Evolutionary conservation across 2,888 invertebrate species (phyloP).

Genomic region (Germaria angustata): DNA sequence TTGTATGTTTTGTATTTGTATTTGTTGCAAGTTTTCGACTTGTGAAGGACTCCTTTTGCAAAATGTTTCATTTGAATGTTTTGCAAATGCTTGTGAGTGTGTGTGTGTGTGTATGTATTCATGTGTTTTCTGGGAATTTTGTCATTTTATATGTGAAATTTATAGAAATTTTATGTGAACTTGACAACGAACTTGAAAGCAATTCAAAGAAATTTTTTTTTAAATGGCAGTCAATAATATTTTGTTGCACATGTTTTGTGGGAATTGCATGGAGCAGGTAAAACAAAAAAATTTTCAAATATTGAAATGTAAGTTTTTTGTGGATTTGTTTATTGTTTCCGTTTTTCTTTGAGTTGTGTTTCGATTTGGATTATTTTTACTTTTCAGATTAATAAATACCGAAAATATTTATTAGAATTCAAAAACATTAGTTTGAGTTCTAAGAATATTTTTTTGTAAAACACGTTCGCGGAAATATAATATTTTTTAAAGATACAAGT

Average conservation of each 20-base stretch:
- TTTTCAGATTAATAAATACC: not conserved
- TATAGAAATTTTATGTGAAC: conserved; percentile 27
- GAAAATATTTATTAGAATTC: not conserved
- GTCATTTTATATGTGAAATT: conserved; percentile 17
- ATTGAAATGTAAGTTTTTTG: not conserved
- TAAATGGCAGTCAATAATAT: not conserved
- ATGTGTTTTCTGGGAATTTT: conserved; percentile 23
- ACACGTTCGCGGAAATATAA: conserved; percentile 2
- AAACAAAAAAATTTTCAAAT: not conserved
- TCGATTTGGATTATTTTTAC: not conserved
- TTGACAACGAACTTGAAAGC: conserved; percentile 44
- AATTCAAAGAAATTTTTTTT: conserved; percentile 12
- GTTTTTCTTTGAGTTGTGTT: conserved; percentile 9
- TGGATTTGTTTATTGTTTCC: conserved; percentile 8
- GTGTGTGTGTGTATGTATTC: not conserved
- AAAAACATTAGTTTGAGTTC: not conserved
- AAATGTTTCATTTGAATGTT: not conserved
- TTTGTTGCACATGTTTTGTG: not conserved
- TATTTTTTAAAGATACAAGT: not conserved
- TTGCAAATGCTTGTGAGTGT: too few species aligned
- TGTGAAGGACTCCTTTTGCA: not conserved
- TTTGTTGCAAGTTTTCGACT: too few species aligned
- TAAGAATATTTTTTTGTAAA: not conserved
- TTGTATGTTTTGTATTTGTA: not conserved
- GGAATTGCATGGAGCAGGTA: conserved; percentile 6